These are phyloP conservation scores for Thinocorus orbignyianus DNA, from an alignment of 2,113 vertebrate genomes.

Conservation along the genomic window DNA sequence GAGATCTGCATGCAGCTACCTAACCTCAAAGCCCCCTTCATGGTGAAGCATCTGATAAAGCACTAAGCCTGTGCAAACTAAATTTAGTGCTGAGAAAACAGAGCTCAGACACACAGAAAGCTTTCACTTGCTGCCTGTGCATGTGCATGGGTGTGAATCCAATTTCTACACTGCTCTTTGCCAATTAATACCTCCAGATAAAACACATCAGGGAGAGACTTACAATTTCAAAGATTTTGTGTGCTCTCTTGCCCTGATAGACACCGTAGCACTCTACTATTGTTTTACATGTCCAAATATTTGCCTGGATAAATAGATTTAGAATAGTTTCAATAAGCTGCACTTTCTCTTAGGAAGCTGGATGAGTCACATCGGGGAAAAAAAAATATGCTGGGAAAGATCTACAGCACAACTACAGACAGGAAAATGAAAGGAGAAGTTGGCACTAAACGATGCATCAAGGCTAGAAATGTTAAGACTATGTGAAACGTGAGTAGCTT, in stretches of 20 bases:
- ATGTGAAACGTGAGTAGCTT: not conserved
- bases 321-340: slow-evolving; percentile 38
- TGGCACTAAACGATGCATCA: not conserved
- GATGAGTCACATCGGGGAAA: not conserved
- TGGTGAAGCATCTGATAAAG: not conserved
- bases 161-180: not conserved
- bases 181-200: not conserved
- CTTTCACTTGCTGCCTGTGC: not conserved
- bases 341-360: not conserved
- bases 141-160: not conserved
- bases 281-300: slow-evolving; percentile 59
- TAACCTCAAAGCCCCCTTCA: not conserved
- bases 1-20: not conserved
- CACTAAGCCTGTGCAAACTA: not conserved
- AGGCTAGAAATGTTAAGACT: not conserved
- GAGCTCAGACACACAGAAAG: not conserved
- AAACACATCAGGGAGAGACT: not conserved
- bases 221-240: not conserved
- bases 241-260: slow-evolving; percentile 33
- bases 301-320: slow-evolving; percentile 59
- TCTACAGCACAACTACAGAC: not conserved
- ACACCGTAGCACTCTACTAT: not conserved
- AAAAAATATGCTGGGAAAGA: slow-evolving; percentile 7
- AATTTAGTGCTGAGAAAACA: not conserved
- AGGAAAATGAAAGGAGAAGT: slow-evolving; percentile 1